Base-by-base conservation (phyloP, 2,797 vertebrate genomes). In the Anas georgica region DNA sequence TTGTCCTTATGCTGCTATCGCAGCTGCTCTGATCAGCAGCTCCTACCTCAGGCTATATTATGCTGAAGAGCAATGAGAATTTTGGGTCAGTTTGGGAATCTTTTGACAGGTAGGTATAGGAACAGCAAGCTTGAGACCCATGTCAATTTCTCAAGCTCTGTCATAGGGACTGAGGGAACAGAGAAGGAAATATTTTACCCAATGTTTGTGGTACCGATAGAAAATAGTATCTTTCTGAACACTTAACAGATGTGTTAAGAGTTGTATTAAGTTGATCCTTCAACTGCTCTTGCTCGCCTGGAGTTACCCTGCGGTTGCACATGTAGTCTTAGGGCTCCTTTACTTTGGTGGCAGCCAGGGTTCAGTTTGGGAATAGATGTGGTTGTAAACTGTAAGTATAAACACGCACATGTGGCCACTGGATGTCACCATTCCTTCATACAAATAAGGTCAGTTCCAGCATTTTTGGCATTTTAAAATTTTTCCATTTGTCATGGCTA, bases 401-500 rank as follows among this genome's bases (percentile, higher is more conserved):
- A 89, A 8, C 69, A 72, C 33, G 37, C 50, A 64, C 1, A 2
- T 31, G 37, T 91, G 73, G 84, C 91, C 89, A 94, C 91, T 94
- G 94, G 87, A 90, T 95, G 87, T 95, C 95, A 95, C 86, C 87
- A 62, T 91, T 92, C 84, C 48, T 93, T 95, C 67, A 76, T 66
- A 56, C 22, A 62, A 62, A 35, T 76, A 41, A 90, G 52, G 55
- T 78, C 73, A 81, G 17, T 69, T 83, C 43, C 35, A 37, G 11
- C 28, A 39, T 81, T n/a, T 73, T 88, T 79, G 88, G 5, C 28
- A 14, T 81, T 81, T 91, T 79, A 9, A 31, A 18, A 5, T 45
- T 80, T 87, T 91, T 73, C 35, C 50, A 23, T 33, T 35, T 64
- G 9, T 80, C 0, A 0, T 75, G 46, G 18, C 37, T 81, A 17